Percentiles rank a stretch among this genome's conserved stretches.
Evolutionary conservation across 92 coral and sea anemone species (phyloP).

Genomic region (Porites lobata): DNA sequence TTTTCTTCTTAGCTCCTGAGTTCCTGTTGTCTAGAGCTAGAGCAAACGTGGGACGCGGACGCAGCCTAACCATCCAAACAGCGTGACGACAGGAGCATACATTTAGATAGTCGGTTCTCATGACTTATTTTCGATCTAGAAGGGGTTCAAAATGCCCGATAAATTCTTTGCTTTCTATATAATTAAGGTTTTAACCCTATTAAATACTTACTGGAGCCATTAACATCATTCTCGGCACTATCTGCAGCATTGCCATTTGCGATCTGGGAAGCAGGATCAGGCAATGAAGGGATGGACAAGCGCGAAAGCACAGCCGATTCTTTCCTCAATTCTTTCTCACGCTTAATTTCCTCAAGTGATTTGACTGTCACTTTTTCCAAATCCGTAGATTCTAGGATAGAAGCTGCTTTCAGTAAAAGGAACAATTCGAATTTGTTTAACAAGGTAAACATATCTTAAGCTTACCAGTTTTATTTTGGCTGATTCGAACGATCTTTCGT

Average conservation of each 20-base stretch:
- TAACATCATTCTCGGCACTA: not conserved
- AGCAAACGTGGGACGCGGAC: too few relatives aligned
- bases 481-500: slow-evolving; percentile 43
- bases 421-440: not conserved
- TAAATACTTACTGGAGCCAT: not conserved
- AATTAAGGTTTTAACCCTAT: not conserved
- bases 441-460: not conserved
- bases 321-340: slow-evolving; percentile 72
- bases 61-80: too few relatives aligned
- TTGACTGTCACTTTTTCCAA: slow-evolving; percentile 76
- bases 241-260: not conserved
- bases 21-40: too few relatives aligned
- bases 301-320: not conserved
- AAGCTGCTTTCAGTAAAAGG: not conserved
- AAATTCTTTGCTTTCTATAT: not conserved
- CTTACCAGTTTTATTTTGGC: slow-evolving; percentile 28
- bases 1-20: too few relatives aligned
- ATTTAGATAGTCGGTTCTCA: too few relatives aligned
- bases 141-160: not conserved
- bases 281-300: not conserved
- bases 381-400: slow-evolving; percentile 34
- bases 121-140: too few relatives aligned
- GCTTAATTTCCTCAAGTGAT: slow-evolving; percentile 80
- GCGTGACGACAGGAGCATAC: too few relatives aligned
- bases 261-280: not conserved